phyloP scores from a whole-genome alignment of 2,797 vertebrate genomes.

The Luscinia megarhynchos region DNA sequence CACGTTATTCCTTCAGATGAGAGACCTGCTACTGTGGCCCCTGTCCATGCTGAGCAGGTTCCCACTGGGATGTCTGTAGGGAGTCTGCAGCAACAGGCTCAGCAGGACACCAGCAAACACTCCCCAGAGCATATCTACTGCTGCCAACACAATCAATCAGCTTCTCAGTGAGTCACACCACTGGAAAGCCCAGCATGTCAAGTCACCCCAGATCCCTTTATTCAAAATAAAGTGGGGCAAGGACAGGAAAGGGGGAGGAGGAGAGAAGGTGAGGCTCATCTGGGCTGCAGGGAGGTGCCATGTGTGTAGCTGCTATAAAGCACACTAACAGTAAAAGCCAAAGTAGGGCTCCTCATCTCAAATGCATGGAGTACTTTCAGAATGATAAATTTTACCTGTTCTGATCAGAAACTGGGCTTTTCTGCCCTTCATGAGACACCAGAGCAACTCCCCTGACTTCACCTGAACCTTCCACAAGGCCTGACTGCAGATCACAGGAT shows the following conservation, averaged over 20 bases:
- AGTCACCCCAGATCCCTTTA: not conserved
- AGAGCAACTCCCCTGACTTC: not conserved
- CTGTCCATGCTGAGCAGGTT: not conserved
- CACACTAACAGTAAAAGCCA: not conserved
- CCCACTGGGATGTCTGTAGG: not conserved
- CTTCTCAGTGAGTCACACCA: not conserved
- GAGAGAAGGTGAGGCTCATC: not conserved
- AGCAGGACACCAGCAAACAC: not conserved
- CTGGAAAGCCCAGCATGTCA: not conserved
- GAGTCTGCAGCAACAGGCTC: not conserved
- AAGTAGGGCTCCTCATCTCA: not conserved
- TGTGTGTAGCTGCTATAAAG: not conserved
- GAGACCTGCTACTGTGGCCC: not conserved
- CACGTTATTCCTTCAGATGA: not conserved
- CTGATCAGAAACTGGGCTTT: not conserved
- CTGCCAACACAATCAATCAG: not conserved
- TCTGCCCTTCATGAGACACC: not conserved
- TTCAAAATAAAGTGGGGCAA: not conserved
- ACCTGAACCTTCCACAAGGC: not conserved
- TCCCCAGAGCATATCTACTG: not conserved
- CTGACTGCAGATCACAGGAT: not conserved
- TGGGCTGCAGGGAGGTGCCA: not conserved
- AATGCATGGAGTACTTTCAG: not conserved
- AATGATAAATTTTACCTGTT: not conserved
- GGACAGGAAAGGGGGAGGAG: not conserved